These are phyloP conservation scores for Limanda limanda DNA, from an alignment of 2,113 vertebrate species.

Conservation along the genomic window DNA sequence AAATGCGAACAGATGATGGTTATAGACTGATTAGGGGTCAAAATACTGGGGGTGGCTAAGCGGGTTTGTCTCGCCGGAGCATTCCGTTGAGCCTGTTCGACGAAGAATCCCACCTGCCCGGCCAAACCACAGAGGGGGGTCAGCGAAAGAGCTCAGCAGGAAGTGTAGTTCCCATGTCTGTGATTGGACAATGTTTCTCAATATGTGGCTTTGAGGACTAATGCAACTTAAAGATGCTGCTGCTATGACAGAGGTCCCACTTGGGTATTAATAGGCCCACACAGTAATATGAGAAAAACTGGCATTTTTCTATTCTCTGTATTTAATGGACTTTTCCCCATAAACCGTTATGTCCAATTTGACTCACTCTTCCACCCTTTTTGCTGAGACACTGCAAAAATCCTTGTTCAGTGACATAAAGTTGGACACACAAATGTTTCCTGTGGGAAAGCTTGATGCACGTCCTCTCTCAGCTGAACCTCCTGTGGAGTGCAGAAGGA, in stretches of 20 bases:
- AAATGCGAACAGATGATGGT: conserved; percentile 58
- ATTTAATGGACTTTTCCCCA: conserved; percentile 32
- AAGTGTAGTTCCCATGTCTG: conserved; percentile 61
- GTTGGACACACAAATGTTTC: conserved; percentile 67
- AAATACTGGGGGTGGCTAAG: conserved; percentile 41
- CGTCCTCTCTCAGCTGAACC: conserved; percentile 61
- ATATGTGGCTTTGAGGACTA: conserved; percentile 29
- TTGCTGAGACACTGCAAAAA: conserved; percentile 40
- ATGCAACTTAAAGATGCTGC: conserved; percentile 27
- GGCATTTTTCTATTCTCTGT: conserved; percentile 19
- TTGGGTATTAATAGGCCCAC: conserved; percentile 29
- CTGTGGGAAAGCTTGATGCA: conserved; percentile 69
- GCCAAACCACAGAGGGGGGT: conserved; percentile 42
- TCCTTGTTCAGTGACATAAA: conserved; percentile 61
- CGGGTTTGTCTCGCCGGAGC: conserved; percentile 34
- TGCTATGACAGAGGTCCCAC: conserved; percentile 20
- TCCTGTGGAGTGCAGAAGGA: conserved; percentile 60
- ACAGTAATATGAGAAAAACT: conserved; percentile 16
- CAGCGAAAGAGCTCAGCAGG: conserved; percentile 28
- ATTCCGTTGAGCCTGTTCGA: conserved; percentile 25
- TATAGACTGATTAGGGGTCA: conserved; percentile 58
- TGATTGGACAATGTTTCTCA: conserved; percentile 27
- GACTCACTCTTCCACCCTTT: conserved; percentile 22
- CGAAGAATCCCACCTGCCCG: conserved; percentile 40
- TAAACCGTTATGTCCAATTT: conserved; percentile 34